A percentile compares a stretch with the other conserved stretches of the same genome.
Evolutionary conservation across 2,113 vertebrate species (phyloP).

Genomic region (Nibea albiflora): DNA sequence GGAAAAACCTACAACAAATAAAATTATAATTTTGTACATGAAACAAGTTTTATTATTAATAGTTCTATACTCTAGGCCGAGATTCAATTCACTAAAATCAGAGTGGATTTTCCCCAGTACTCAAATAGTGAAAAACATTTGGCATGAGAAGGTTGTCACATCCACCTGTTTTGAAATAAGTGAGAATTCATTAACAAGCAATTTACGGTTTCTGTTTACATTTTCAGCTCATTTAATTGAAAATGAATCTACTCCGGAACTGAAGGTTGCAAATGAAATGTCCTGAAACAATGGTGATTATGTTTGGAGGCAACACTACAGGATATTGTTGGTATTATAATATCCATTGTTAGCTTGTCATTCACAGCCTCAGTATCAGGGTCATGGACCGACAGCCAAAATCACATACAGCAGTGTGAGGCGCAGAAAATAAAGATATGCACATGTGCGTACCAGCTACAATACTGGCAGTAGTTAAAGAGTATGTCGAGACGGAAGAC

Average conservation of each 20-base stretch:
- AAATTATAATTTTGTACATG: constrained; percentile 9
- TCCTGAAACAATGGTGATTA: constrained; percentile 48
- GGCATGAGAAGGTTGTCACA: constrained; percentile 59
- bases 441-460: not conserved
- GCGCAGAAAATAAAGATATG: constrained; percentile 20
- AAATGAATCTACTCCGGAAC: constrained; percentile 17
- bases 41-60: not conserved
- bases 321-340: constrained; percentile 13
- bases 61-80: constrained; percentile 7
- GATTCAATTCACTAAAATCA: constrained; percentile 17
- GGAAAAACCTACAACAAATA: constrained; percentile 2
- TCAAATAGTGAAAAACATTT: constrained; percentile 33
- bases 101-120: constrained; percentile 27
- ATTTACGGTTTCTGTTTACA: constrained; percentile 20
- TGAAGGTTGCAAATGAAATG: constrained; percentile 40
- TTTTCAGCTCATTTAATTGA: constrained; percentile 45
- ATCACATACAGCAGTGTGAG: not conserved
- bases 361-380: constrained; percentile 24
- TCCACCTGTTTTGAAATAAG: constrained; percentile 35
- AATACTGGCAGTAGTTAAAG: constrained; percentile 23
- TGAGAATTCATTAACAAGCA: constrained; percentile 8
- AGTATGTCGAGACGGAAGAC: constrained; percentile 17
- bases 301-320: constrained; percentile 15
- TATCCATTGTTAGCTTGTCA: constrained; percentile 36
- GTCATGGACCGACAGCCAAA: constrained; percentile 22